Evolutionary conservation across 2,113 vertebrate species (phyloP).

Genomic region (Clarias batrachus): DNA sequence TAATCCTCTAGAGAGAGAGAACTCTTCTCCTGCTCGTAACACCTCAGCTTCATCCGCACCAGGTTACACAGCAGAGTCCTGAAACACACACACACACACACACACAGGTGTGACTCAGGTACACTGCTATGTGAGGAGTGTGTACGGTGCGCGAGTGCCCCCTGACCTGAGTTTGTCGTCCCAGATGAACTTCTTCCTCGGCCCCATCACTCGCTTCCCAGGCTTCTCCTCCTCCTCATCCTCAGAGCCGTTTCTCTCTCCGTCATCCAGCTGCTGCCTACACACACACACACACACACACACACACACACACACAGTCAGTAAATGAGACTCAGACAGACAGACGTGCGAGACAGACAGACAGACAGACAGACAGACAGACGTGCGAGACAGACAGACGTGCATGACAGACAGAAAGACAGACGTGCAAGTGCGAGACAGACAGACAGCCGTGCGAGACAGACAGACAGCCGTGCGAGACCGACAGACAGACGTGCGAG

Average conservation of each 20-base stretch:
- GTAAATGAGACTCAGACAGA: background rate
- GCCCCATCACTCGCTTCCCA: slow-evolving; percentile 92
- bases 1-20: slow-evolving; percentile 93
- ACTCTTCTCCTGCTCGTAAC: slow-evolving; percentile 94
- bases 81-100: slow-evolving; percentile 37
- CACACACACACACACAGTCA: background rate
- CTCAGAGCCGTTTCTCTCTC: slow-evolving; percentile 92
- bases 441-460: background rate
- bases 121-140: background rate
- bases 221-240: slow-evolving; percentile 97
- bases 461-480: no score
- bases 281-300: slow-evolving; percentile 3
- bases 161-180: slow-evolving; percentile 92
- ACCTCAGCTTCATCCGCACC: slow-evolving; percentile 93
- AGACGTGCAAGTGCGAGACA: background rate
- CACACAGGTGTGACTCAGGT: background rate
- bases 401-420: background rate
- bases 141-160: background rate
- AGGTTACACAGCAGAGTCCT: slow-evolving; percentile 92
- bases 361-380: background rate
- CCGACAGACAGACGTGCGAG: background rate
- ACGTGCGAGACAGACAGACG: background rate
- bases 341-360: background rate
- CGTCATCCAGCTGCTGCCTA: slow-evolving; percentile 90
- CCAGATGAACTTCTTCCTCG: slow-evolving; percentile 96